Evolutionary conservation across 2,888 invertebrate species (phyloP).

Genomic region (Lymantria dispar): DNA sequence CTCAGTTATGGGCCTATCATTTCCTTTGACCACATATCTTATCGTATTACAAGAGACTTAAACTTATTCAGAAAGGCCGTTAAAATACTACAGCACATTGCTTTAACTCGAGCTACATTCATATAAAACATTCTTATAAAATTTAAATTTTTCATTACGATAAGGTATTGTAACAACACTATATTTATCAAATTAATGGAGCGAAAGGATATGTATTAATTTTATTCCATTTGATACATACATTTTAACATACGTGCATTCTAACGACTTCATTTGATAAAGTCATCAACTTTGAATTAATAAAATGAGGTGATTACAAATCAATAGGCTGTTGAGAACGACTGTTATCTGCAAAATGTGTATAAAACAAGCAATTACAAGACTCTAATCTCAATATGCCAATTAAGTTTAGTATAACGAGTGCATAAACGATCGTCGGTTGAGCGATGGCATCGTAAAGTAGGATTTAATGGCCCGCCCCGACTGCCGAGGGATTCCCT

Average conservation of each 20-base stretch:
- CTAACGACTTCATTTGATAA: constrained; percentile 29
- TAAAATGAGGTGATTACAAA: constrained; percentile 29
- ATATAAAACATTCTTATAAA: neutral
- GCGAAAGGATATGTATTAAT: neutral
- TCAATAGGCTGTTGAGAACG: constrained; percentile 43
- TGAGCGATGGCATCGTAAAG: constrained; percentile 64
- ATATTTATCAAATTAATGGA: constrained; percentile 3
- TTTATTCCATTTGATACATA: neutral
- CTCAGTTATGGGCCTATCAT: neutral
- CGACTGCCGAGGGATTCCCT: constrained; percentile 61
- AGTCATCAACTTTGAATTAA: constrained; percentile 31
- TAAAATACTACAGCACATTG: constrained; percentile 1
- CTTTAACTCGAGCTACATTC: neutral
- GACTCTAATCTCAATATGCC: constrained; percentile 72
- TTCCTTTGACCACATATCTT: constrained; percentile 1
- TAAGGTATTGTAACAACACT: neutral
- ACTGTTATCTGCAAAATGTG: constrained; percentile 45
- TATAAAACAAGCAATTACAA: constrained; percentile 61
- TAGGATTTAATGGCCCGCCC: constrained; percentile 66
- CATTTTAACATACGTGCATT: constrained; percentile 3
- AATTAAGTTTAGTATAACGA: constrained; percentile 73
- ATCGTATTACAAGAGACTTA: neutral
- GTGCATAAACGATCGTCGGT: constrained; percentile 60
- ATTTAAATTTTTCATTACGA: neutral
- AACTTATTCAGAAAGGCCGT: neutral